Evolutionary conservation across 2,797 vertebrate genomes (phyloP).

Genomic region (Platalea minor): DNA sequence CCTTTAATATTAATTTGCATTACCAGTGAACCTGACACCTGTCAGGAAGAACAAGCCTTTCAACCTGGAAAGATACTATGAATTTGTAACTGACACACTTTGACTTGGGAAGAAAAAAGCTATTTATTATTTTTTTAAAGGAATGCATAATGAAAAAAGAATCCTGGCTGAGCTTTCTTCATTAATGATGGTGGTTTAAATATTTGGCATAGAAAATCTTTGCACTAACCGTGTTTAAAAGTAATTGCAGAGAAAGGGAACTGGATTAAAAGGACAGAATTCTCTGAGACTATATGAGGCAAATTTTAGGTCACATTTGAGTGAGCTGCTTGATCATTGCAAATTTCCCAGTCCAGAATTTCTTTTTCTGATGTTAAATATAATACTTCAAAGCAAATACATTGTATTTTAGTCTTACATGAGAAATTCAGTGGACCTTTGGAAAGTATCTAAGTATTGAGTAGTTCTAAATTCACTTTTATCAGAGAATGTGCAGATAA

Average conservation of each 20-base stretch:
- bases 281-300: not conserved
- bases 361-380: not conserved
- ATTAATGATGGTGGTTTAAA: not conserved
- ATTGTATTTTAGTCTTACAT: not conserved
- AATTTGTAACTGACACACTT: slow-evolving; percentile 42
- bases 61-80: slow-evolving; percentile 14
- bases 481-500: not conserved
- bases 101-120: slow-evolving; percentile 42
- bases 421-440: not conserved
- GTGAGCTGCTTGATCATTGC: not conserved
- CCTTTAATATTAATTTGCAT: slow-evolving; percentile 64
- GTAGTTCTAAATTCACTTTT: not conserved
- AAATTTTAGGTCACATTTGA: not conserved
- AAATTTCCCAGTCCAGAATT: not conserved
- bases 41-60: slow-evolving; percentile 54
- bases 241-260: not conserved
- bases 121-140: slow-evolving; percentile 18
- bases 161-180: not conserved
- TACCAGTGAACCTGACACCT: slow-evolving; percentile 45
- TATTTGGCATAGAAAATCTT: slow-evolving; percentile 25
- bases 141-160: slow-evolving; percentile 27
- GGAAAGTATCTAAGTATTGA: not conserved
- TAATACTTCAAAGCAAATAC: not conserved
- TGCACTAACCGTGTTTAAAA: not conserved
- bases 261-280: slow-evolving; percentile 7